These are phyloP conservation scores for Stenchaetothrips biformis DNA, from an alignment of 2,888 invertebrate species.

Conservation along the genomic window DNA sequence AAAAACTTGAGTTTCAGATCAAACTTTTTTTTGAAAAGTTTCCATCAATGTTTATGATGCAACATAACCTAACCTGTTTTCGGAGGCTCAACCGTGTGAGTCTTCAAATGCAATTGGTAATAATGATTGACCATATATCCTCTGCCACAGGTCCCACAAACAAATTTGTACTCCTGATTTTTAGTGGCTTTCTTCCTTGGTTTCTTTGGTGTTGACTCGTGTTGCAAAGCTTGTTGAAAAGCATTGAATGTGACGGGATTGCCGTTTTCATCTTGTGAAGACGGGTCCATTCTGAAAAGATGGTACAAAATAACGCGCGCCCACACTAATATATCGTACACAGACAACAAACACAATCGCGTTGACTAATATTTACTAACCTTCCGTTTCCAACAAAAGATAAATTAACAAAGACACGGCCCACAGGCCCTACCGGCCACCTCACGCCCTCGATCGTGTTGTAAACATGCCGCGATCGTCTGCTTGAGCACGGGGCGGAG, in stretches of 20 bases:
- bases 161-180: not conserved
- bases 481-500: no score
- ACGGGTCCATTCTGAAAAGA: slow-evolving; percentile 7
- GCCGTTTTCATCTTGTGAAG: not conserved
- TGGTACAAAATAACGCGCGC: not conserved
- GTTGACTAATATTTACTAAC: no score
- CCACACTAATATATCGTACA: not conserved
- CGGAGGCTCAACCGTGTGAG: not conserved
- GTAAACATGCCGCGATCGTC: no score
- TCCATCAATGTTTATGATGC: not conserved
- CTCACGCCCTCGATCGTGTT: no score
- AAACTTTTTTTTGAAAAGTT: not conserved
- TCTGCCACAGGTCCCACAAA: not conserved
- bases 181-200: not conserved
- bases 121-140: not conserved
- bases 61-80: not conserved
- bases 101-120: not conserved
- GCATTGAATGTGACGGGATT: not conserved
- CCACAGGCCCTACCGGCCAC: no score
- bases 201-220: not conserved
- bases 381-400: no score
- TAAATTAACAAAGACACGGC: no score
- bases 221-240: not conserved
- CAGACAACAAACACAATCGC: not conserved
- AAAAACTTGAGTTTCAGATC: not conserved